Conservation (phyloP, 2,797 vertebrate genomes). For the Sitta carolinensis region DNA sequence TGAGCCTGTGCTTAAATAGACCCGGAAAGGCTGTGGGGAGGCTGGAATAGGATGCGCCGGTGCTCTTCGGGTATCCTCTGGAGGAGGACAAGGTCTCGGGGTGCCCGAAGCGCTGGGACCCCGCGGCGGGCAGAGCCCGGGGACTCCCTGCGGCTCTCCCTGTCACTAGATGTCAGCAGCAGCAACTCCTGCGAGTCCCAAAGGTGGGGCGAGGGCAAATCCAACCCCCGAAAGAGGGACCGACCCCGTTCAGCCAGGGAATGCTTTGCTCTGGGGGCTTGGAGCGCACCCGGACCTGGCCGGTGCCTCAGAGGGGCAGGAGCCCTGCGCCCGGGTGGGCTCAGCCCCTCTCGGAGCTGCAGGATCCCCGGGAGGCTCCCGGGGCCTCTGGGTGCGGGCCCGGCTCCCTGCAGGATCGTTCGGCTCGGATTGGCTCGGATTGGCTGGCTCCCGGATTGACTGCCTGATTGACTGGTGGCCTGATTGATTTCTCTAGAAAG, state of each 20-base stretch:
- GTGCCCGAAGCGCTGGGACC: not conserved
- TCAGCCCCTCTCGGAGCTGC: not conserved
- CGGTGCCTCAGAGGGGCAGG: not conserved
- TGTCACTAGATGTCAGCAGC: conserved; percentile 62
- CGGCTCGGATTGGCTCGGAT: not conserved
- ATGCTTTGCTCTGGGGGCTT: not conserved
- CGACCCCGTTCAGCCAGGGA: not conserved
- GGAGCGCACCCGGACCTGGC: not conserved
- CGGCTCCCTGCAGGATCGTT: not conserved
- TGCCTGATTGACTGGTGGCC: not conserved
- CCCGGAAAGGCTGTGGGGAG: not conserved
- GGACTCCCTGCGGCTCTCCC: not conserved
- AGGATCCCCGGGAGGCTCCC: not conserved
- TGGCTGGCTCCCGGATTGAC: not conserved
- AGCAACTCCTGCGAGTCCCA: conserved; percentile 8
- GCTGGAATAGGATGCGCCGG: fast-evolving
- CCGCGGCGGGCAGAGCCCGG: not conserved
- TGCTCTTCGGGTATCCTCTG: not conserved
- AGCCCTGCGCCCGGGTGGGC: not conserved
- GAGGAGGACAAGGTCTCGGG: not conserved
- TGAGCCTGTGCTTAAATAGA: not conserved
- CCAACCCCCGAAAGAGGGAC: not conserved
- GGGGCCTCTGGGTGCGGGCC: not conserved
- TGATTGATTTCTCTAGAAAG: not conserved
- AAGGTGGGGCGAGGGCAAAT: not conserved